Evolutionary conservation across 2,113 vertebrate species (phyloP), one percentile per base, ranked within the genome.

Genomic region (Calidris pugnax): DNA sequence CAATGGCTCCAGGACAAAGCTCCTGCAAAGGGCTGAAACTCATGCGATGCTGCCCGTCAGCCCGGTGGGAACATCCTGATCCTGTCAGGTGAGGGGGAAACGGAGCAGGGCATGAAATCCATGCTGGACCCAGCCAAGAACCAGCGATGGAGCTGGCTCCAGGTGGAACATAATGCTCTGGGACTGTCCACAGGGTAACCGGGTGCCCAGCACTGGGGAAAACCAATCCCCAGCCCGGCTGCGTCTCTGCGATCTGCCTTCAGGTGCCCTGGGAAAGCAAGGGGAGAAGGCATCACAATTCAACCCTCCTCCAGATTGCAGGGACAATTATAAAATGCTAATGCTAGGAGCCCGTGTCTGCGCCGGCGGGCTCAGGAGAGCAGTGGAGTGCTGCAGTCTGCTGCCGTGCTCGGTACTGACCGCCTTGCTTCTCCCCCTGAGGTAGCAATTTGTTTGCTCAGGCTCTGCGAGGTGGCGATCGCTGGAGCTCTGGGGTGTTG

Each of bases 21-120:
- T 73, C 63, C 33, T n/a, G 32, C 4, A 2, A 51, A 64, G n/a
- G 48, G 33, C 76, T 89, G 57, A 75, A 86, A 39, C 14, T 27
- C 2, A 0, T 19, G 35, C 23, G 15, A 1, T 3, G 12, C 68
- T 59, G 35, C 59, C 39, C 3, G 1, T 12, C 6, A 0, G 43
- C 32, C 48, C 3, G 2, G 12, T 4, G 45, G 47, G 50, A 33
- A 64, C 39, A 33, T 48, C 35, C 56, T 17, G 56, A 35, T 12
- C 14, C 19, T 17, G 26, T 53, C 76, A 39, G 32, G 39, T 39
- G 50, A 78, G 53, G 27, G 22, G 33, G 6, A 33, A 57, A 53
- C 8, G 6, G 30, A 60, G 22, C 7, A 51, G 30, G 39, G 5
- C 20, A 32, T n/a, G 26, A 91, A 80, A 33, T 51, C 33, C 35